Evolutionary conservation across 2,113 vertebrate genomes (phyloP), one percentile per base, ranked within the genome.

Genomic region (Gasterosteus nipponicus): DNA sequence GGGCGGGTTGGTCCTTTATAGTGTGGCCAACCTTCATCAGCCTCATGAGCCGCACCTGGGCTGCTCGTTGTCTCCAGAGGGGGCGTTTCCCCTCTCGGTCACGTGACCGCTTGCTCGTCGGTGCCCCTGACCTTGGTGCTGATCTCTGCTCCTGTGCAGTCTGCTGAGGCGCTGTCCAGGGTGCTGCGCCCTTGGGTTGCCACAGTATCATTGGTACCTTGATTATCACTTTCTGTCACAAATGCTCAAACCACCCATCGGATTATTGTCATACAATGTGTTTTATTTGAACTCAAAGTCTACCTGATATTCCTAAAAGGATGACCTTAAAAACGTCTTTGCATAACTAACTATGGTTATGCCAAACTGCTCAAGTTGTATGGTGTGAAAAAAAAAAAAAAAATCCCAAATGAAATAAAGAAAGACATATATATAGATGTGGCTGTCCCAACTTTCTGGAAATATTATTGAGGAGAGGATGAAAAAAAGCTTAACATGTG

Each of bases 381-480:
- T 19, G 29, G 29, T 69, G 29, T 44, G 38, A 73, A 46, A 39
- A 35, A 51, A 72, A 72, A 46, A 76, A 44, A 67, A 66, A 68
- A 15, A 15, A 58, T 16, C 33, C 42, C 35, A 38, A 7, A 26
- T 46, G n/a, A 18, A 72, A 54, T 47, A 75, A 64, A 62, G n/a
- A 9, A 77, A 65, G 54, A 69, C 35, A 56, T 39, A 56, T 59
- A 46, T 44, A 60, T 66, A 12, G 47, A 66, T 44, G 31, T 35
- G 44, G 65, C 53, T 78, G 65, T 46, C 41, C 78, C 61, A 66
- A 49, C 54, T 73, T 65, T 77, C 51, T 22, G 42, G 49, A 63
- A 75, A 83, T 75, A 71, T 66, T 68, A 31, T 63, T 72, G 57
- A 77, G 60, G 10, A 64, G 22, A 66, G 54, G 69, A 74, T 77